phyloP scores from a whole-genome alignment of 1,140 invertebrate species.

The Psix sp. region DNA sequence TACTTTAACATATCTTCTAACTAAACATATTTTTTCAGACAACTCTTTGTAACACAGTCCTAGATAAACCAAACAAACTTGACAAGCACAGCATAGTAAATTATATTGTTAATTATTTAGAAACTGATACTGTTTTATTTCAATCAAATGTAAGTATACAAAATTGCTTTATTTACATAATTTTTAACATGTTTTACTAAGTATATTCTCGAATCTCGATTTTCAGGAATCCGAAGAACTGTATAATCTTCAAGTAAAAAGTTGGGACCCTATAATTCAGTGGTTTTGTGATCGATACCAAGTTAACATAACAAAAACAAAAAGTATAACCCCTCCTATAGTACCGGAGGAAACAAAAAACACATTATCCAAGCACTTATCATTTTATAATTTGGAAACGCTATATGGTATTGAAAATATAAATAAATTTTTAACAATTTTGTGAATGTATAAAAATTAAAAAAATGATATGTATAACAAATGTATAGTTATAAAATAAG shows the following conservation, averaged over 20 bases:
- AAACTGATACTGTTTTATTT: slow-evolving; percentile 92
- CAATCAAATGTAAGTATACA: slow-evolving; percentile 81
- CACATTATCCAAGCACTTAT: slow-evolving; percentile 83
- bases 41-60: slow-evolving; percentile 90
- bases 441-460: neutral
- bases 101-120: slow-evolving; percentile 88
- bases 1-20: slow-evolving; percentile 44
- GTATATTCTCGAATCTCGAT: too few species aligned
- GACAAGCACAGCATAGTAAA: slow-evolving; percentile 85
- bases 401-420: slow-evolving; percentile 82
- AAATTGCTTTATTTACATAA: slow-evolving; percentile 1
- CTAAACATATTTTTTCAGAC: slow-evolving; percentile 80
- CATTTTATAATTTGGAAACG: slow-evolving; percentile 87
- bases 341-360: slow-evolving; percentile 83
- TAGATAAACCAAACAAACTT: slow-evolving; percentile 93
- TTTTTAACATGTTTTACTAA: slow-evolving; percentile 5
- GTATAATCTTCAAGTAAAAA: slow-evolving; percentile 83
- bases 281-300: slow-evolving; percentile 91
- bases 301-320: slow-evolving; percentile 84
- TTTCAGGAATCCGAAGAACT: slow-evolving; percentile 79
- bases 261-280: slow-evolving; percentile 92
- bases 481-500: too few species aligned
- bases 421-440: neutral
- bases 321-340: slow-evolving; percentile 81
- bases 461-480: neutral